Percentiles rank a stretch among this genome's conserved stretches.
phyloP scores from a whole-genome alignment of 1,140 invertebrate genomes.

The Euborellia annulipes region DNA sequence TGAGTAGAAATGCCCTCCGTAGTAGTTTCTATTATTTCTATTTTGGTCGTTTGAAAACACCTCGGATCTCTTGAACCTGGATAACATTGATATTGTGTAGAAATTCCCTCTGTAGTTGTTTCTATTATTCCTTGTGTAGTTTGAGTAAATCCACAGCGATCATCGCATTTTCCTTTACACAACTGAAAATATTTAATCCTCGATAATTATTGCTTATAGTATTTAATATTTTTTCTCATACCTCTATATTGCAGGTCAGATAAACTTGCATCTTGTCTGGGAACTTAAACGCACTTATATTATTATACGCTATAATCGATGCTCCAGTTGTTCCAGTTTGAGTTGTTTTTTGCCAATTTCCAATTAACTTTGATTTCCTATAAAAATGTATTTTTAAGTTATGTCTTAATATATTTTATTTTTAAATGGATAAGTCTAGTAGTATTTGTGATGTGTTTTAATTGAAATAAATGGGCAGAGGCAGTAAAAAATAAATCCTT shows the following conservation, averaged over 20 bases:
- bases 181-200: conserved; percentile 15
- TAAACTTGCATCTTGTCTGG: conserved; percentile 53
- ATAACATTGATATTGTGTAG: conserved; percentile 17
- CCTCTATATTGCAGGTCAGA: conserved; percentile 57
- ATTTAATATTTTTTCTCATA: conserved; percentile 18
- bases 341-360: conserved; percentile 41
- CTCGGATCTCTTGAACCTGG: conserved; percentile 26
- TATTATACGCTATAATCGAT: conserved; percentile 45
- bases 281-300: conserved; percentile 55
- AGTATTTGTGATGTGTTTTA: too few relatives aligned
- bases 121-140: too few relatives aligned
- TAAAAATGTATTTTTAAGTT: conserved; percentile 15
- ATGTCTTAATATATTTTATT: too few relatives aligned
- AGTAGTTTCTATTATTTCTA: conserved; percentile 4
- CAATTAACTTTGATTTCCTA: conserved; percentile 49
- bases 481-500: too few relatives aligned
- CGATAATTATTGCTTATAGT: too few relatives aligned
- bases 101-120: neutral
- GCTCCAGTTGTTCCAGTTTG: conserved; percentile 39
- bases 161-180: conserved; percentile 25
- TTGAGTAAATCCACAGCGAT: conserved; percentile 9
- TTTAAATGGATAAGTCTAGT: too few relatives aligned
- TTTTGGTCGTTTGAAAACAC: conserved; percentile 15
- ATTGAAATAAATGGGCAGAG: too few relatives aligned
- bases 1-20: too few relatives aligned